These are phyloP conservation scores for Mastomys natalensis DNA, from an alignment of 2,113 vertebrate genomes.

Conservation along the genomic window DNA sequence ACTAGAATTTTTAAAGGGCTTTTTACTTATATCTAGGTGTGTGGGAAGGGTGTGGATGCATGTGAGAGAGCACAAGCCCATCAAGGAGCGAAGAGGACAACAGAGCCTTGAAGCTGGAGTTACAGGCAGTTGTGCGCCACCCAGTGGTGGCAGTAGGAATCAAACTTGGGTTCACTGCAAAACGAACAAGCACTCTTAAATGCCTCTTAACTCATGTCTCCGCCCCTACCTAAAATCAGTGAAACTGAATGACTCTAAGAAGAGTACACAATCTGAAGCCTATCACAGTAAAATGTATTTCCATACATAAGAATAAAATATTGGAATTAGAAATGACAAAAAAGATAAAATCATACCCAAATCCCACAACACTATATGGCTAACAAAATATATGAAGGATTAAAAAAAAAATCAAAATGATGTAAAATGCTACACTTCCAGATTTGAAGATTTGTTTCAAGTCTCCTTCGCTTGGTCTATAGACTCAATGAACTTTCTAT, in stretches of 20 bases:
- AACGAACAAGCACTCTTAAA: too few species aligned
- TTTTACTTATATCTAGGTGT: neutral
- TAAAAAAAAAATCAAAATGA: neutral
- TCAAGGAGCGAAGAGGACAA: neutral
- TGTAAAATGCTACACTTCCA: neutral
- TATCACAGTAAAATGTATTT: neutral
- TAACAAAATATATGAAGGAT: neutral
- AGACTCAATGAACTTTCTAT: neutral
- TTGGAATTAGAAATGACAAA: neutral
- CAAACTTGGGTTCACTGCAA: neutral
- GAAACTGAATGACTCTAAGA: conserved; percentile 36
- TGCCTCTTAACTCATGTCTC: neutral
- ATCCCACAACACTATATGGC: neutral
- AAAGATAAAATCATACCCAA: neutral
- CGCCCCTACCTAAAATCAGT: neutral
- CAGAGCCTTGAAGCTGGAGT: neutral
- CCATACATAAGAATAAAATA: neutral
- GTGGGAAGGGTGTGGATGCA: neutral
- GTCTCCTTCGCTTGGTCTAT: neutral
- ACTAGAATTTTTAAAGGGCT: neutral
- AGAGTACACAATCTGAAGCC: neutral
- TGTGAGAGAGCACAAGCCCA: too few species aligned
- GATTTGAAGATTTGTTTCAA: conserved; percentile 5
- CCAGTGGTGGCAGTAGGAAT: neutral
- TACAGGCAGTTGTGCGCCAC: neutral